Base-by-base conservation (phyloP, 1,140 invertebrate species). In the Pseudomyrmex gracilis region DNA sequence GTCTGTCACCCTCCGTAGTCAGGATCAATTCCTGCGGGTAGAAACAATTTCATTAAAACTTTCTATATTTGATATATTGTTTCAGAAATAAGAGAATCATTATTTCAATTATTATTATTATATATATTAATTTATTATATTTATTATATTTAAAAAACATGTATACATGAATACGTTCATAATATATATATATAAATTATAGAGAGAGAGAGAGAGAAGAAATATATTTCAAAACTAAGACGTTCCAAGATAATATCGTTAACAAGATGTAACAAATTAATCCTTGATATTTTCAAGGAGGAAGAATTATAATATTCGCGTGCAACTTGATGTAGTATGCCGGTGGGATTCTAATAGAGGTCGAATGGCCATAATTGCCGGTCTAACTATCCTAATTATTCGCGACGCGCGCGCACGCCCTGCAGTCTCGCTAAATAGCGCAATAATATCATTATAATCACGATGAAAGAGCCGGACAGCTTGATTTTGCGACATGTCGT, bases 21-120 rank as follows among this genome's bases (percentile, higher is more conserved):
- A 96, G 90, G 17, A 95, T 95, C 89, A 96, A 92, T 87, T 96
- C 95, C 96, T 96, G 94, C 47, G 91, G 90, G 87, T 85, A 60
- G 91, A 87, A 86, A 84, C 53, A 57, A 78, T 20, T n/a, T 53
- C 9, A 57, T 15, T 47, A 57, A 0, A 47, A 34, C n/a, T 77
- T 51, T 60, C 55, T 61, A 24, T 45, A 45, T 58, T 17, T 73
- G 15, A 15, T 34, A 34, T 34, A 34, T 34, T 34, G 34, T 34
- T 34, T 34, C 34, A 34, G 34, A 34, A 34, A 34, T 34, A 34
- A 34, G 34, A 34, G 0, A 5, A 34, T 34, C 34, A 34, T 34
- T 4, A 34, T 34, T 34, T 34, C 7, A 34, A 34, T 34, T 34
- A 5, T 34, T 34, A 34, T n/a, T n/a, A n/a, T n/a, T 34, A 34